phyloP scores from a whole-genome alignment of 1,140 invertebrate species.

The Drosophila tristis region DNA sequence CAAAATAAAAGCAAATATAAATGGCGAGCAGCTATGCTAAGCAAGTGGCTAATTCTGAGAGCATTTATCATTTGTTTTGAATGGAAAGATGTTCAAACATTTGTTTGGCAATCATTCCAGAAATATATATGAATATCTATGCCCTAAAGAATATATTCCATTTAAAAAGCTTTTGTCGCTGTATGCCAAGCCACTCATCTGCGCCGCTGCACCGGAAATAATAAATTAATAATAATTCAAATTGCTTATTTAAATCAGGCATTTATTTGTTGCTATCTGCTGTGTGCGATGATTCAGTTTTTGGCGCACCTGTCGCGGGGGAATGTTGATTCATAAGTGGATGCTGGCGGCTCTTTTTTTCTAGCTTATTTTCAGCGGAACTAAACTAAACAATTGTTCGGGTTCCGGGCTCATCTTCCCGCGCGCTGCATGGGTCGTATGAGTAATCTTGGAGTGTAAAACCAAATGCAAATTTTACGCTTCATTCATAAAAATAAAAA shows the following conservation, averaged over 20 bases:
- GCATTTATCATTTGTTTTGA: conserved; percentile 1
- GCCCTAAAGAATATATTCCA: too few relatives aligned
- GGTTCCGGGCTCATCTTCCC: neutral
- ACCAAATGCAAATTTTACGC: conserved; percentile 59
- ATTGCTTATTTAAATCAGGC: conserved; percentile 45
- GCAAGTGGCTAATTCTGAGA: too few relatives aligned
- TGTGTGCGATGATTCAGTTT: conserved; percentile 59
- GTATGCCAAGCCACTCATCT: too few relatives aligned
- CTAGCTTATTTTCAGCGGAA: conserved; percentile 38
- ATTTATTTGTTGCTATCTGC: conserved; percentile 13
- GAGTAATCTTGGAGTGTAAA: conserved; percentile 60
- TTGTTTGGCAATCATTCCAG: conserved; percentile 6
- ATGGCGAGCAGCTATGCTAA: neutral
- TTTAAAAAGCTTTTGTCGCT: too few relatives aligned
- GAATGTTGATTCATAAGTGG: conserved; percentile 59
- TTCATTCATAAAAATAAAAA: conserved; percentile 76
- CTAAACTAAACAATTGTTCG: conserved; percentile 11
- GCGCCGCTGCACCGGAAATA: conserved; percentile 33
- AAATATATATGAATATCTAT: too few relatives aligned
- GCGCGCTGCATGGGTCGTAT: conserved; percentile 40
- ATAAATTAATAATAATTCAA: conserved; percentile 55
- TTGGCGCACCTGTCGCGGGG: conserved; percentile 42
- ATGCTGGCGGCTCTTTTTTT: conserved; percentile 8
- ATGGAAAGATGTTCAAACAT: too few relatives aligned
- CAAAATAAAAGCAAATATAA: conserved; percentile 12